Conservation (phyloP, 2,888 invertebrate species). For the Synanthedon formicaeformis region DNA sequence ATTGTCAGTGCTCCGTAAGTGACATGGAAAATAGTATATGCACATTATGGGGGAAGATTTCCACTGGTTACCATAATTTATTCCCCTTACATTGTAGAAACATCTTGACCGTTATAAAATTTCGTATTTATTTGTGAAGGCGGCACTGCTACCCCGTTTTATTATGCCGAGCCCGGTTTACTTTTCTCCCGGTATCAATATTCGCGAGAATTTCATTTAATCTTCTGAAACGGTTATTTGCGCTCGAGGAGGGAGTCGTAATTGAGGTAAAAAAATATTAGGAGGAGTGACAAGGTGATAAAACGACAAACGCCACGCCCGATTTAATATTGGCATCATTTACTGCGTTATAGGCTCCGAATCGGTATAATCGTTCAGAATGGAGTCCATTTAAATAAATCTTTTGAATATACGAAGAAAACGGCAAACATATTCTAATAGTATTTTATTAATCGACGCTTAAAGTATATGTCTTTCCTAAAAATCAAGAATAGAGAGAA, state of each 20-base stretch:
- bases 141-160: constrained; percentile 4
- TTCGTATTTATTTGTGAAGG: constrained; percentile 2
- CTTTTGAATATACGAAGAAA: background rate
- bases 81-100: constrained; percentile 1
- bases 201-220: constrained; percentile 48
- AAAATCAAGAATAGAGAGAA: no score
- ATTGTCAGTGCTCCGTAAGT: no score
- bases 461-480: no score
- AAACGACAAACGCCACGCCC: constrained; percentile 57
- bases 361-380: constrained; percentile 7
- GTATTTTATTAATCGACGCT: no score
- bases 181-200: constrained; percentile 36
- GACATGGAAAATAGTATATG: background rate
- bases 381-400: background rate
- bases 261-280: constrained; percentile 57
- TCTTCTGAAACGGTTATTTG: constrained; percentile 51
- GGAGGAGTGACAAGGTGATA: constrained; percentile 59
- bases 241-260: constrained; percentile 44
- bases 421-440: no score
- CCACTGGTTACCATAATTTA: constrained; percentile 1
- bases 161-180: constrained; percentile 14
- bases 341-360: constrained; percentile 46
- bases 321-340: constrained; percentile 55
- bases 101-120: constrained; percentile 10
- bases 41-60: constrained; percentile 3